Evolutionary conservation across 1,140 invertebrate species (phyloP).

Genomic region (Varroa destructor): DNA sequence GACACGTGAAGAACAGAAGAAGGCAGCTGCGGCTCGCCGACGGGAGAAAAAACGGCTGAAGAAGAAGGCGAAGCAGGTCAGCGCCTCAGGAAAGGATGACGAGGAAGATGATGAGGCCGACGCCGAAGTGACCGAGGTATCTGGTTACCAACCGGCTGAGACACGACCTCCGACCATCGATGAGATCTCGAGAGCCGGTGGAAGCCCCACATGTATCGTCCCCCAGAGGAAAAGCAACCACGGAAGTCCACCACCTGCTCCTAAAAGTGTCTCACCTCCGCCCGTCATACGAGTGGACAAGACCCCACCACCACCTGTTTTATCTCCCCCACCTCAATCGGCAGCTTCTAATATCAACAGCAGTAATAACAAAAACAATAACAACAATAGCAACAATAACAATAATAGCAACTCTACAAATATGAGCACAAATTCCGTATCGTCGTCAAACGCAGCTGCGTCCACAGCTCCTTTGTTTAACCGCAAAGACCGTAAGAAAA

Average conservation of each 20-base stretch:
- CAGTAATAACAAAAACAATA: too few relatives aligned
- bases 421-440: too few relatives aligned
- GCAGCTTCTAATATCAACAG: too few relatives aligned
- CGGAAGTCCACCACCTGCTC: slow-evolving; percentile 4
- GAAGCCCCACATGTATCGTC: slow-evolving; percentile 12
- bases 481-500: slow-evolving; percentile 3
- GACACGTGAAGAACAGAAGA: slow-evolving; percentile 72
- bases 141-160: slow-evolving; percentile 8
- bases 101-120: slow-evolving; percentile 27
- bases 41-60: slow-evolving; percentile 86
- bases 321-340: too few relatives aligned
- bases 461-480: not conserved
- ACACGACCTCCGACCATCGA: slow-evolving; percentile 19
- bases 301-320: not conserved
- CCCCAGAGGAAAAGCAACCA: slow-evolving; percentile 26
- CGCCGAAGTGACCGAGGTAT: slow-evolving; percentile 18
- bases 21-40: slow-evolving; percentile 70
- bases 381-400: too few relatives aligned
- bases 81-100: slow-evolving; percentile 25
- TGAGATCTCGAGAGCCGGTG: slow-evolving; percentile 22
- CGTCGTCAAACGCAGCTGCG: not conserved
- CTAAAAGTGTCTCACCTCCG: slow-evolving; percentile 10
- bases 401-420: too few relatives aligned
- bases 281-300: slow-evolving; percentile 10
- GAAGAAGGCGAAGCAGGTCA: slow-evolving; percentile 62